Base-by-base conservation (phyloP, 2,113 vertebrate species). In the Damaliscus lunatus region DNA sequence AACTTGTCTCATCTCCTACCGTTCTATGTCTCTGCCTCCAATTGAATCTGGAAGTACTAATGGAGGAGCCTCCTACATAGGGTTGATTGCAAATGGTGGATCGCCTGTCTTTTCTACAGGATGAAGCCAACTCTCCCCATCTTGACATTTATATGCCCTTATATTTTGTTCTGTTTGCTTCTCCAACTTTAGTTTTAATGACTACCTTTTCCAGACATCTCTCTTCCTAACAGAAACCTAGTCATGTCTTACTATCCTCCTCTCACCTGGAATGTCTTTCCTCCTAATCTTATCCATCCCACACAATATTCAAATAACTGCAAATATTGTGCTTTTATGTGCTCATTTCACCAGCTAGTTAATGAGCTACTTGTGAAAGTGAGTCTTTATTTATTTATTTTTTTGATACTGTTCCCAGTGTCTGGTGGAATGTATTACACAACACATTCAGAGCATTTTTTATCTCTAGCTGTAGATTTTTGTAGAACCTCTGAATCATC, bases 401-500 rank as follows among this genome's bases (percentile, higher is more conserved):
- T 50, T 90, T 59, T 59, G 14, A 86, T n/a, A 40, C 50, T 60
- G 11, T 80, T 90, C n/a, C 31, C 78, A 53, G 43, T 29, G 7
- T 89, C 52, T 77, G 29, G 6, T 74, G 33, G 19, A 80, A 21
- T 88, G 8, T 82, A 48, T 86, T 53, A 86, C 23, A 88, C 3
- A 90, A 80, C 3, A 31, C 3, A 55, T 36, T 85, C 14, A 21
- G 4, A 40, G 15, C n/a, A n/a, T 62, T 19, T 74, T 86, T 88
- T 46, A 55, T 67, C 33, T 4, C 11, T 80, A 52, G 86, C 11
- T 80, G 10, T 52, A 31, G 31, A 53, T 88, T 90, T 92, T 80
- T 96, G 36, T 64, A 93, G 67, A 88, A 85, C 21, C 3, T 92
- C 59, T 50, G 36, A 94, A 33, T 91, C 77, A 95, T 83, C 53